Base-by-base conservation (phyloP, 2,113 vertebrate species). In the Helogale parvula region DNA sequence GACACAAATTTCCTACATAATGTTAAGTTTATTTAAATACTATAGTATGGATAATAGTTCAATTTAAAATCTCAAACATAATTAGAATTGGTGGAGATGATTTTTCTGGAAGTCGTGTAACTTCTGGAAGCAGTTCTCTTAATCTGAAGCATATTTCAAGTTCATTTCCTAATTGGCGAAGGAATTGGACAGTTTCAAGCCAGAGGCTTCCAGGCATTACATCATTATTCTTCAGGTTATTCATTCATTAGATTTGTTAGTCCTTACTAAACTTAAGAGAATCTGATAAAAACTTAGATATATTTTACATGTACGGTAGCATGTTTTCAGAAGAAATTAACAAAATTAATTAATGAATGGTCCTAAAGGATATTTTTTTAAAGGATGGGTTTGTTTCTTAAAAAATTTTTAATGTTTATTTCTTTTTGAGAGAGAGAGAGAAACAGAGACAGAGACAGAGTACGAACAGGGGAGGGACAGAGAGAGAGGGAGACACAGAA, bases 281-380 rank as follows among this genome's bases (percentile, higher is more conserved):
- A 57, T 65, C 47, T 13, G 47, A 0, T 77, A 84, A 97, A 94
- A 72, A 76, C 2, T 17, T 79, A 29, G 25, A n/a, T 88, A 60
- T 57, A 81, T 72, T 90, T 96, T 35, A 84, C 57, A 82, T 65
- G 45, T 52, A 97, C 92, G 76, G 79, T 95, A 94, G 92, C 74
- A n/a, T 95, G 57, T 94, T 97, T 95, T 94, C 84, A 93, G 84
- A 90, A 97, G 69, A 92, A 90, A 93, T 77, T 52, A 16, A 16
- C 72, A 92, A 90, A 96, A 95, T 80, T 80, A 50, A 77, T 69
- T 85, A 93, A 96, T 5, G 71, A 88, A 54, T 84, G 90, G 63
- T 14, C 27, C 57, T 85, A 72, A 93, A 93, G 57, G 38, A 77
- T 83, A n/a, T 77, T 82, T 88, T 95, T 95, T 84, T 13, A 65